Base-by-base conservation (phyloP, 1,140 invertebrate genomes). In the Adoxophyes honmai region DNA sequence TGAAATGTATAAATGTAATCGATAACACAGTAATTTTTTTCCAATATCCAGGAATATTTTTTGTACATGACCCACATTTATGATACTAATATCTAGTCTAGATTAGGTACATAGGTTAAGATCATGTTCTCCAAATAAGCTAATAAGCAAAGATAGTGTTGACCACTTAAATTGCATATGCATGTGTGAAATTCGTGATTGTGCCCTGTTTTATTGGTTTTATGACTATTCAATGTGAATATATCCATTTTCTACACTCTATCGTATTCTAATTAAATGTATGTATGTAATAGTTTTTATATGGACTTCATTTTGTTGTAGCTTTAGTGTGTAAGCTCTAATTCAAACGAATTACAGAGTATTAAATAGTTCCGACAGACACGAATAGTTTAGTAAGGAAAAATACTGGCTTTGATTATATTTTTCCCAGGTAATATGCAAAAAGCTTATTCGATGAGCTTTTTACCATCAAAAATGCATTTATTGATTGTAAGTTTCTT, bases 201-300 rank as follows among this genome's bases (percentile, higher is more conserved):
- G 42, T 57, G 55, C 55, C 48, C 71, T 76, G 73, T 82, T 80
- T 83, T 81, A 78, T 80, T 86, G 81, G 78, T 83, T 87, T 85
- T 80, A 64, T 44, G 67, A 57, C 38, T 28, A 28, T 59, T 64
- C 53, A 68, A 64, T 73, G 66, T 72, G 52, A 66, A 73, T 66
- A 73, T 76, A 71, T 77, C 67, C 59, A 79, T 88, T 88, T 88
- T 88, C 85, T 88, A 88, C 85, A 88, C 85, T 88, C 73, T 86
- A 88, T 88, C 82, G 65, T 68, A 78, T 77, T 62, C 71, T 59
- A 62, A 61, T 65, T 66, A 62, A 72, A 64, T 72, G 64, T 53
- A 55, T n/a, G 37, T 61, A 53, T 57, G 56, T 52, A n/a, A 51
- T 67, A 70, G 56, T 70, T 76, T 73, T 78, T 65, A 62, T 61